Evolutionary conservation across 2,888 invertebrate genomes (phyloP).

Genomic region (Endomychus coccineus): DNA sequence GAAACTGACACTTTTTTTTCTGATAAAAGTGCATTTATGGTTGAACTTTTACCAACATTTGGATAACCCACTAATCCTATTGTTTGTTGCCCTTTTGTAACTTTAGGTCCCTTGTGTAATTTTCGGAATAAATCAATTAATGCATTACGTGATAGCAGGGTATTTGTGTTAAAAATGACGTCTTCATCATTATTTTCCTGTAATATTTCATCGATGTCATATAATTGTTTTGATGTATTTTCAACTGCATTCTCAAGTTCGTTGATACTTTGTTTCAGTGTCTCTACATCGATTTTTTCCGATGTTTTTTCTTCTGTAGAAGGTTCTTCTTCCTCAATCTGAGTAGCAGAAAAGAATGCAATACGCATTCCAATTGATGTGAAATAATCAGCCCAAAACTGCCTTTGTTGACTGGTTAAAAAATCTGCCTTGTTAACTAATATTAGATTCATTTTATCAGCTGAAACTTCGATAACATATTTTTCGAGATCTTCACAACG

Average conservation of each 20-base stretch:
- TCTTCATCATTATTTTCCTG: conserved; percentile 5
- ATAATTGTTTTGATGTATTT: conserved; percentile 50
- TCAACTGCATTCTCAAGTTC: conserved; percentile 50
- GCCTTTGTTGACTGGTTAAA: conserved; percentile 70
- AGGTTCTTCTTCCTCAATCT: conserved; percentile 17
- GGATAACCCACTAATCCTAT: conserved; percentile 97
- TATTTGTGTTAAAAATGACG: conserved; percentile 46
- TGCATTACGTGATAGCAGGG: conserved; percentile 59
- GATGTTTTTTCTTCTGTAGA: conserved; percentile 17
- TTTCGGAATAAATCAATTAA: conserved; percentile 65
- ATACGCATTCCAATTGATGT: conserved; percentile 58
- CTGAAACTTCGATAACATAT: conserved; percentile 72
- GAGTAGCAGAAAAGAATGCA: conserved; percentile 86
- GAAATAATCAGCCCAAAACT: conserved; percentile 82
- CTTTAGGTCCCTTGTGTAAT: conserved; percentile 47
- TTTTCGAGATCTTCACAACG: conserved; percentile 86
- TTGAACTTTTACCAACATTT: conserved; percentile 99
- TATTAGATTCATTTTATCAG: conserved; percentile 69
- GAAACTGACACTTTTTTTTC: conserved; percentile 89
- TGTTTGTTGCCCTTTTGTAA: conserved; percentile 55
- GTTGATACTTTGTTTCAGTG: conserved; percentile 48
- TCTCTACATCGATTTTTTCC: conserved; percentile 34
- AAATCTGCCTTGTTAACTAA: conserved; percentile 95
- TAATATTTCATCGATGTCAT: conserved; percentile 45
- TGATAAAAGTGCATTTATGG: conserved; percentile 87